Conservation (phyloP, 2,797 vertebrate species). For the Phataginus tetradactyla region DNA sequence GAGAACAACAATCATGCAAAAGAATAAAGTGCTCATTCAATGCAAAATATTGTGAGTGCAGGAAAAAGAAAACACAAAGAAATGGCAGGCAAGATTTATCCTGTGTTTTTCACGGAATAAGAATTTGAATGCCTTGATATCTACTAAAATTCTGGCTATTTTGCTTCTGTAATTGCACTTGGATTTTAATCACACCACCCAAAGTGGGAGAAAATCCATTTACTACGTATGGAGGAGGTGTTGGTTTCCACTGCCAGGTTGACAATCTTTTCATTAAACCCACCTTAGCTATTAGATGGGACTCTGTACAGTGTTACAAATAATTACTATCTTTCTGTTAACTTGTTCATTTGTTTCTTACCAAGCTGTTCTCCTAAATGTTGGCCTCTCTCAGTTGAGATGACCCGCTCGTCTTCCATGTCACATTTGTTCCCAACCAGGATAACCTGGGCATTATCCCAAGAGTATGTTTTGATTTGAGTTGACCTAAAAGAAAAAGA, state of each 20-base stretch:
- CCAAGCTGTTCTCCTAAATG: constrained; percentile 97
- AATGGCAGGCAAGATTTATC: neutral
- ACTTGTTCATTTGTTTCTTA: constrained; percentile 83
- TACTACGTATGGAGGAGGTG: neutral
- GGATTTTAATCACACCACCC: neutral
- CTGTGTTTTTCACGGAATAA: neutral
- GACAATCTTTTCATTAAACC: neutral
- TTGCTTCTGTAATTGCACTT: neutral
- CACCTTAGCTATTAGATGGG: neutral
- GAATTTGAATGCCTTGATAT: neutral
- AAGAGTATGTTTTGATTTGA: constrained; percentile 99
- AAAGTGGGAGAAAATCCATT: neutral
- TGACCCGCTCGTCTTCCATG: constrained; percentile 97
- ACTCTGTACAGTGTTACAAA: constrained; percentile 3
- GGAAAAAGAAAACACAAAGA: neutral
- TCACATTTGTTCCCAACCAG: constrained; percentile 98
- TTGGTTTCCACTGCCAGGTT: neutral
- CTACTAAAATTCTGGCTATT: neutral
- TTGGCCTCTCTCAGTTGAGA: constrained; percentile 94
- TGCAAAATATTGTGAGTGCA: neutral
- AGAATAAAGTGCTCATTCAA: neutral
- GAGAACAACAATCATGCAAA: neutral
- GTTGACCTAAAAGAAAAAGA: constrained; percentile 92
- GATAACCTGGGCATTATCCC: constrained; percentile 99
- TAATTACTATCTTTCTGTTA: neutral